A percentile compares a stretch with the other conserved stretches of the same genome.
These are phyloP conservation scores for Papilio elwesi DNA, from an alignment of 2,888 invertebrate genomes.

Conservation along the genomic window DNA sequence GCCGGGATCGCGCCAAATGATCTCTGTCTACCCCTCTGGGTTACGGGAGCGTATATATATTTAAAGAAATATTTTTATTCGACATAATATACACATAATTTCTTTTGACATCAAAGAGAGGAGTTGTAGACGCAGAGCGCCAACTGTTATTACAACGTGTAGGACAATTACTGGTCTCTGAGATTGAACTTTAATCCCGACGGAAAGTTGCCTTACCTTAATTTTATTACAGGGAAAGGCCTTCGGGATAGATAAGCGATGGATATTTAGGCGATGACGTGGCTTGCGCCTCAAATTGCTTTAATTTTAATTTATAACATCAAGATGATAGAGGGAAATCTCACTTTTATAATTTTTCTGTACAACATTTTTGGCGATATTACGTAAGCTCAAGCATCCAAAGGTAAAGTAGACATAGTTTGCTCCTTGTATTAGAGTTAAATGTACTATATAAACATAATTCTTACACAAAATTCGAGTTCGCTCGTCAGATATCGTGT, in stretches of 20 bases:
- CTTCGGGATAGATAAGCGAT: slow-evolving; percentile 31
- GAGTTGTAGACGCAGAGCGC: neutral
- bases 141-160: slow-evolving; percentile 16
- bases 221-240: slow-evolving; percentile 34
- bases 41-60: too few relatives aligned
- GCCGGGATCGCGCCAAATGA: too few relatives aligned
- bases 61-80: too few relatives aligned
- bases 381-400: neutral
- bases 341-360: slow-evolving; percentile 11
- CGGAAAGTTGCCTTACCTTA: slow-evolving; percentile 33
- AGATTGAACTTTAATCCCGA: slow-evolving; percentile 31
- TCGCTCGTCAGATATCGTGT: too few relatives aligned
- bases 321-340: slow-evolving; percentile 1
- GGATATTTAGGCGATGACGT: slow-evolving; percentile 16
- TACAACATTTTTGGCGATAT: neutral
- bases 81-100: neutral
- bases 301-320: slow-evolving; percentile 27
- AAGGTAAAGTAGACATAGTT: too few relatives aligned
- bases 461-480: too few relatives aligned
- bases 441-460: too few relatives aligned
- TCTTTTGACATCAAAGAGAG: neutral
- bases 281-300: slow-evolving; percentile 8
- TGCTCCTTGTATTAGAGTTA: too few relatives aligned
- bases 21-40: too few relatives aligned
- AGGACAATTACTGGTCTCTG: slow-evolving; percentile 24